These are phyloP conservation scores for Eustalomyia histrio DNA, from an alignment of 2,888 invertebrate species.

Conservation along the genomic window DNA sequence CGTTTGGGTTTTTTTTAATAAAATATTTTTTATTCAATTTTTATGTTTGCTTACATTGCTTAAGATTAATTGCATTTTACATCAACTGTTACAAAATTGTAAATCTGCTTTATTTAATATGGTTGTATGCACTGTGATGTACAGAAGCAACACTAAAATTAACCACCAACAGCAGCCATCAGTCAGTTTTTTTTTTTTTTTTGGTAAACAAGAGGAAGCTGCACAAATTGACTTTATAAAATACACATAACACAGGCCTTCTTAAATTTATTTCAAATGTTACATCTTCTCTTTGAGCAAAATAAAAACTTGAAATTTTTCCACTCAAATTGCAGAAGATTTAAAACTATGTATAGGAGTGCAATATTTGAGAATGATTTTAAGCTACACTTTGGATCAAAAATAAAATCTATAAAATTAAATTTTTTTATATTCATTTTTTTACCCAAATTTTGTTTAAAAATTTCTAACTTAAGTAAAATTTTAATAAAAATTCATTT, in stretches of 20 bases:
- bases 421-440: too few species aligned
- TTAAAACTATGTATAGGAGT: neutral
- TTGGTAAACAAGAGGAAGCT: conserved; percentile 41
- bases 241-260: neutral
- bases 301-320: neutral
- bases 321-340: conserved; percentile 41
- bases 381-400: neutral
- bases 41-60: conserved; percentile 23
- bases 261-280: conserved; percentile 40
- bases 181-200: conserved; percentile 6
- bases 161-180: conserved; percentile 7
- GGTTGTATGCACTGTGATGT: neutral
- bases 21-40: neutral
- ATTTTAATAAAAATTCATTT: too few species aligned
- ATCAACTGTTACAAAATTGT: conserved; percentile 31
- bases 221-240: conserved; percentile 29
- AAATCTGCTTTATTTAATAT: conserved; percentile 16
- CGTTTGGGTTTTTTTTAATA: neutral
- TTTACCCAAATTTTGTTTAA: too few species aligned
- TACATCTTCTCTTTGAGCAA: conserved; percentile 20
- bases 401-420: too few species aligned
- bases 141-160: neutral
- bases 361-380: neutral
- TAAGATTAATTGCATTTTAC: conserved; percentile 50
- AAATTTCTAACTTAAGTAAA: too few species aligned